Evolutionary conservation across 2,888 invertebrate species (phyloP), one percentile per base, ranked within the genome.

Genomic region (Pteria penguin): DNA sequence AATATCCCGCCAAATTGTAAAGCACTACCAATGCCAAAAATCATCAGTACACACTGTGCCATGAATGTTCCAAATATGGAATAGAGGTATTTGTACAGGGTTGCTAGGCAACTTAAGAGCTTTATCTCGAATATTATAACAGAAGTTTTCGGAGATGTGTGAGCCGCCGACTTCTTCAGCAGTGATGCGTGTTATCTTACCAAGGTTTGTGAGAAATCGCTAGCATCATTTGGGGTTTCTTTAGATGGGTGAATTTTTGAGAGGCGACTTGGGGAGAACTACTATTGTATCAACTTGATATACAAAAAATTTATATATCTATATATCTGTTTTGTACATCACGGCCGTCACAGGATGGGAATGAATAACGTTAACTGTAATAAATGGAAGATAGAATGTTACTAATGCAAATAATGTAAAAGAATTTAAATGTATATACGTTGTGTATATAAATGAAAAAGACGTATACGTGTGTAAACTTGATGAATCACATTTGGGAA

Each of bases 121-220:
- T 27, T 60, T 60, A 60, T 60, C 60, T 27, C 26, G 60, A 60
- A 60, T 60, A 60, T 60, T 26, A 60, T 60, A 60, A 27, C 60
- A 60, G 60, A 5, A 60, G 36, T 65, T 45, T 65, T 33, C 36
- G 36, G 45, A 36, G 24, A 26, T 26, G 26, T 33, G 36, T 33
- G 26, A 4, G 33, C 18, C 36, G 27, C 27, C 26, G 36, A 32
- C 33, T 36, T 65, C 22, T 22, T 36, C 63, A 65, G 36, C 27
- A 31, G 62, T 62, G 32, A n/a, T 58, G 22, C 32, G 14, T 22
- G 58, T 22, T 58, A 26, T 26, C 22, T n/a, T 24, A n/a, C 58
- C 14, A 24, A 22, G 58, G 24, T 58, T 24, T 58, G 22, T 26
- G 24, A 58, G 14, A n/a, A n/a, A n/a, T n/a, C n/a, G n/a, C 14